Evolutionary conservation across 2,113 vertebrate genomes (phyloP).

Genomic region (Catharus bicknelli): DNA sequence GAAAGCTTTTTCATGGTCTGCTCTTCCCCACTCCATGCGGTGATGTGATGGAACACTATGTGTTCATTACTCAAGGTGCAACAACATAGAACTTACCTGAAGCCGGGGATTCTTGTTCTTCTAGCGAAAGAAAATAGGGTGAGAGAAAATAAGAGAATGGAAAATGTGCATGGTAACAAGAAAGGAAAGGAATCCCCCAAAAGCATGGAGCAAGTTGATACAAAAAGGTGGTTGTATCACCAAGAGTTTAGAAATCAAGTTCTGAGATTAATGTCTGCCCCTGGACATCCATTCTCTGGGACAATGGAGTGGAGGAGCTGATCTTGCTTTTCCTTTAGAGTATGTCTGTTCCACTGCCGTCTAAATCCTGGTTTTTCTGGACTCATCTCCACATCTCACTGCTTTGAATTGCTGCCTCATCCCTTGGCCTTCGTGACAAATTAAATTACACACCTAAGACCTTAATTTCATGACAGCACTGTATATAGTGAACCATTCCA

Average conservation of each 20-base stretch:
- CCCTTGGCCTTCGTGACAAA: background rate
- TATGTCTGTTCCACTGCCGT: rapidly evolving
- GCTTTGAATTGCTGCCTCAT: background rate
- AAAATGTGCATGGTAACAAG: background rate
- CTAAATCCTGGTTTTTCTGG: rapidly evolving
- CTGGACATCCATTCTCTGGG: rapidly evolving
- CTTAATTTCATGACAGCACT: background rate
- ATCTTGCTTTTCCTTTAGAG: background rate
- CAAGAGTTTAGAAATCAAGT: background rate
- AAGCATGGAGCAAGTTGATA: background rate
- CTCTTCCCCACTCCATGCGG: background rate
- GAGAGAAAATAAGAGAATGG: background rate
- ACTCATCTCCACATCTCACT: background rate
- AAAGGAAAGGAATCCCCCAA: background rate
- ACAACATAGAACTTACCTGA: background rate
- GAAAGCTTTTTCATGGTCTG: rapidly evolving
- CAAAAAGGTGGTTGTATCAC: background rate
- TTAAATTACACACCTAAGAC: background rate
- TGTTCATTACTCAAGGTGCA: background rate
- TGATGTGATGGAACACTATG: rapidly evolving
- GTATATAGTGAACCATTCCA: background rate
- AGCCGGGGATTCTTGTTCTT: background rate
- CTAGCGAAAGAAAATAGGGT: background rate
- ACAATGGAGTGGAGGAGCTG: background rate
- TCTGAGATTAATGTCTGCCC: background rate